Conservation (phyloP, 2,797 vertebrate species). For the Synaphobranchus kaupii region DNA sequence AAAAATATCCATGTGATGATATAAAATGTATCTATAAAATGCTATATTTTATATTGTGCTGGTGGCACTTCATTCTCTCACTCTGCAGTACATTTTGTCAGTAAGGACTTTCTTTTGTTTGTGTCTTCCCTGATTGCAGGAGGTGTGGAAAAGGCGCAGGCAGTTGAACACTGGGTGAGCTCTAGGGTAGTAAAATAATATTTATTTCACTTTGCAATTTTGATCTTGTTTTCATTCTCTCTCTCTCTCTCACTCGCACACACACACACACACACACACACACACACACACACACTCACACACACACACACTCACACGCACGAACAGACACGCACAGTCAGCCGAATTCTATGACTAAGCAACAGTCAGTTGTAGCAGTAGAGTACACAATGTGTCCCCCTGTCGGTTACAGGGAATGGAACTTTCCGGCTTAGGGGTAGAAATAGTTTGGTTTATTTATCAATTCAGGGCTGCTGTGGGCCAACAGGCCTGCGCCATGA, state of each 20-base stretch:
- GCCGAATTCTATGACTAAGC: not conserved
- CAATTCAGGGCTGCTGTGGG: not conserved
- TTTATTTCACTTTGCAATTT: not conserved
- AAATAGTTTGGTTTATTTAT: slow-evolving; percentile 17
- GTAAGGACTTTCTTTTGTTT: not conserved
- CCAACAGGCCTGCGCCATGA: slow-evolving; percentile 1
- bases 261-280: too few relatives aligned
- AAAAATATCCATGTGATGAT: not conserved
- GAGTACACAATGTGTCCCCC: not conserved
- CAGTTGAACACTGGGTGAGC: not conserved
- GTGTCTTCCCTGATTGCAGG: not conserved
- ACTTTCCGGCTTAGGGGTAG: not conserved
- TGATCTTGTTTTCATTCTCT: not conserved
- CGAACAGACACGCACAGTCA: not conserved
- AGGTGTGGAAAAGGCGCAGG: not conserved
- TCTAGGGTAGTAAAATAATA: not conserved
- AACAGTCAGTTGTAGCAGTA: not conserved
- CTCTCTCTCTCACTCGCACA: too few relatives aligned
- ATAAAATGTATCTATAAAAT: not conserved
- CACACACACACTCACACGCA: not conserved
- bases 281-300: not conserved
- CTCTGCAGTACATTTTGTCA: not conserved
- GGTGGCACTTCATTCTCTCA: not conserved
- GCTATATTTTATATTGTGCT: not conserved
- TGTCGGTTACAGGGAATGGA: not conserved